A percentile compares a stretch with the other conserved stretches of the same genome.
These are phyloP conservation scores for Melanotus villosus DNA, from an alignment of 2,888 invertebrate genomes.

Conservation along the genomic window DNA sequence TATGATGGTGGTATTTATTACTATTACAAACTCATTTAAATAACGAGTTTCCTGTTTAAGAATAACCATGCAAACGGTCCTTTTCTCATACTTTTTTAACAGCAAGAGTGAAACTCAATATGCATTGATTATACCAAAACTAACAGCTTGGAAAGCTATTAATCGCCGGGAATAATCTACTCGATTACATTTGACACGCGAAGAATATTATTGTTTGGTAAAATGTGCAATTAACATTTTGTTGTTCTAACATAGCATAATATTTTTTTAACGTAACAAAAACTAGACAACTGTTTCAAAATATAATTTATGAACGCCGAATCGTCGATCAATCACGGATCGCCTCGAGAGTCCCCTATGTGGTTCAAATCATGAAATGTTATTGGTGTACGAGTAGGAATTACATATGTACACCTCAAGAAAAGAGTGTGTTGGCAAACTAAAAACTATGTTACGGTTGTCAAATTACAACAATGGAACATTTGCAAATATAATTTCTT, in stretches of 20 bases:
- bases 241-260: neutral
- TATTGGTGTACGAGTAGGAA: conserved; percentile 5
- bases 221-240: conserved; percentile 13
- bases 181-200: conserved; percentile 21
- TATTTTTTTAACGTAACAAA: no score
- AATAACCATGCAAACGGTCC: conserved; percentile 12
- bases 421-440: neutral
- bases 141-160: conserved; percentile 20
- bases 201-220: no score
- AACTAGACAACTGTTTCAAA: neutral
- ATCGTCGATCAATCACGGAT: conserved; percentile 20
- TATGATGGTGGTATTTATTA: conserved; percentile 28
- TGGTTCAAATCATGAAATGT: neutral
- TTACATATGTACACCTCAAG: conserved; percentile 26
- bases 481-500: conserved; percentile 43
- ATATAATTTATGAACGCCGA: conserved; percentile 24
- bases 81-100: neutral
- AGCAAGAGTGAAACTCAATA: conserved; percentile 18
- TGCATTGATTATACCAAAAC: conserved; percentile 16
- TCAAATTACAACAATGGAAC: conserved; percentile 40
- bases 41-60: conserved; percentile 32
- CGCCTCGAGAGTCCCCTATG: conserved; percentile 10
- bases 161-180: conserved; percentile 17
- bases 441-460: conserved; percentile 28
- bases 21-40: conserved; percentile 27